Base-by-base conservation (phyloP, 2,113 vertebrate genomes). In the Ranitomeya imitator region DNA sequence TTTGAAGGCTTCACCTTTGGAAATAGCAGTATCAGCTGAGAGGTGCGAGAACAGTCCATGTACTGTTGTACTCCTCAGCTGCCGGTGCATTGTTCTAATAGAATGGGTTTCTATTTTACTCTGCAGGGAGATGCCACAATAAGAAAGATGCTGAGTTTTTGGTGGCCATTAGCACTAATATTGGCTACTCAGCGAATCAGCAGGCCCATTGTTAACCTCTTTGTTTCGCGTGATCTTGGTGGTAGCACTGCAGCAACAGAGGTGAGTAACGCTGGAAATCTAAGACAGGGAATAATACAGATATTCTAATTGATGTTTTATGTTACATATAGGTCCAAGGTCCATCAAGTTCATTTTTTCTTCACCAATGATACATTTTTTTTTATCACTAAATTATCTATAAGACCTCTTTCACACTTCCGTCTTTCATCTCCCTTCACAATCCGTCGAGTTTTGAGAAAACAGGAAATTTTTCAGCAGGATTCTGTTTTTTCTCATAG, bases 111-210 rank as follows among this genome's bases (percentile, higher is more conserved):
- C 60, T 85, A 1, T 81, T 89, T 90, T 54, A 84, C 63, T 5
- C 90, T 92, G 2, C 92, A 99, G 98, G 98, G 98, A 8, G 98
- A 99, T 45, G 97, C 97, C 82, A 99, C 98, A 1, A 93, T 99
- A 92, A 96, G 94, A 90, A 99, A 97, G 95, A 99, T 99, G 98
- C 94, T 99, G 90, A 96, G 95, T 88, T 99, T 99, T 94, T 99
- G 98, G 98, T 99, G 98, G 98, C 98, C 98, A 26, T 91, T 99
- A 93, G 98, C 98, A 0, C 96, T 99, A 85, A 99, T 99, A 92
- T 90, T 99, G 91, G 98, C 98, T 45, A 99, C 98, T 8, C 98
- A 99, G 93, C 92, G 98, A 74, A 99, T 99, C 93, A 99, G 98
- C 55, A 93, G 98, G 80, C 98, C 98, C 13, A 98, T 99, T 9